Percentiles rank a stretch among this genome's conserved stretches.
phyloP scores from a whole-genome alignment of 2,113 vertebrate genomes.

The Tinamus guttatus region DNA sequence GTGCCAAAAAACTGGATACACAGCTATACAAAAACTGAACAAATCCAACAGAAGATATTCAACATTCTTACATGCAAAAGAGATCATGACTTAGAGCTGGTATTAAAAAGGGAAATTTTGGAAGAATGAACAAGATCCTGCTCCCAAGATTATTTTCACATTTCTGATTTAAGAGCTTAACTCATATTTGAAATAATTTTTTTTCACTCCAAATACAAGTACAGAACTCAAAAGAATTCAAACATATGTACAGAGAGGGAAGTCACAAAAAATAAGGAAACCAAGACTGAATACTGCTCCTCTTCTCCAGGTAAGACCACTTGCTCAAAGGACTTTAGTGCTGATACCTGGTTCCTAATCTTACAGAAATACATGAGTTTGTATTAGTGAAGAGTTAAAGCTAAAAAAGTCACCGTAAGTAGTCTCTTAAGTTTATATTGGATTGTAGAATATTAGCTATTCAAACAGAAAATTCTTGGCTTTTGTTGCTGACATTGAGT shows the following conservation, averaged over 20 bases:
- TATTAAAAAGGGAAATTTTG: background rate
- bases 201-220: background rate
- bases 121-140: background rate
- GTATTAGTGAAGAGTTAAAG: background rate
- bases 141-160: too few species aligned
- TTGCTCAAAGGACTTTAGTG: background rate
- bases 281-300: background rate
- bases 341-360: background rate
- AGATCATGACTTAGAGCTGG: background rate
- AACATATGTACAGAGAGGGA: background rate
- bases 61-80: background rate
- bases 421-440: background rate
- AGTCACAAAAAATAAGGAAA: background rate
- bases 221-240: background rate
- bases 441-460: background rate
- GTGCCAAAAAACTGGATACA: background rate
- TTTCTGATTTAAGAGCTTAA: conserved; percentile 42
- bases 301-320: background rate
- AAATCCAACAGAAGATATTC: background rate
- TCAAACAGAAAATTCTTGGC: background rate
- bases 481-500: background rate
- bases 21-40: background rate
- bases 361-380: background rate
- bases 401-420: background rate
- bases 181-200: conserved; percentile 4